Base-by-base conservation (phyloP, 2,888 invertebrate genomes). In the Sarcophaga subvicina region DNA sequence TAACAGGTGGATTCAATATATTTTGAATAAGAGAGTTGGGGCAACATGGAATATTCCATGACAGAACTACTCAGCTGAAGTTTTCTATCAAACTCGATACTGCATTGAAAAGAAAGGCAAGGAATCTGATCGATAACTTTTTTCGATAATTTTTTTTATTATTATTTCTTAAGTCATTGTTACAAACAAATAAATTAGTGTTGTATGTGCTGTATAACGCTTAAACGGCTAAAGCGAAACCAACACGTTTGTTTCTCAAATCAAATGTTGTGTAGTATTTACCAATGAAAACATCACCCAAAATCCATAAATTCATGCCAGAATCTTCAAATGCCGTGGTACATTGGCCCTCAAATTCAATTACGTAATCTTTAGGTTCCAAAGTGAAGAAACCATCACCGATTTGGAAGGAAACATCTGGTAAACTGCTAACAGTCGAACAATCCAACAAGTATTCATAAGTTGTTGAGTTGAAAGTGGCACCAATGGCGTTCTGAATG, bases 241-340 rank as follows among this genome's bases (percentile, higher is more conserved):
- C 99, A 90, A 99, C 95, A 79, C 97, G 95, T 91, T 96, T 95
- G 92, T 97, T 96, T 85, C 95, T 96, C 92, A 97, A 94, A 94
- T 99, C 99, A 94, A 99, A 99, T 94, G 98, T 97, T 0, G 99
- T 98, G 94, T 99, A 99, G 94, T 95, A 99, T 91, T 96, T 96
- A 75, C 99, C 98, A 93, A 99, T 97, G 94, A 99, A 99, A 88
- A 99, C 97, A 94, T 99, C 99, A 83, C 99, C 99, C 88, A 99
- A 95, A 93, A 99, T 99, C 99, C 99, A 99, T 90, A 99, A 95
- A 54, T 89, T 87, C 12, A 90, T 89, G 98, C 96, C 88, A 22
- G 72, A 69, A 27, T 94, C 98, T 98, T 78, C 97, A 94, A 99
- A 99, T 80, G 99, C 99, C 90, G 98, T 98, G 90, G 99, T 94